Conservation (phyloP, 2,888 invertebrate genomes). For the Diaprepes abbreviatus region DNA sequence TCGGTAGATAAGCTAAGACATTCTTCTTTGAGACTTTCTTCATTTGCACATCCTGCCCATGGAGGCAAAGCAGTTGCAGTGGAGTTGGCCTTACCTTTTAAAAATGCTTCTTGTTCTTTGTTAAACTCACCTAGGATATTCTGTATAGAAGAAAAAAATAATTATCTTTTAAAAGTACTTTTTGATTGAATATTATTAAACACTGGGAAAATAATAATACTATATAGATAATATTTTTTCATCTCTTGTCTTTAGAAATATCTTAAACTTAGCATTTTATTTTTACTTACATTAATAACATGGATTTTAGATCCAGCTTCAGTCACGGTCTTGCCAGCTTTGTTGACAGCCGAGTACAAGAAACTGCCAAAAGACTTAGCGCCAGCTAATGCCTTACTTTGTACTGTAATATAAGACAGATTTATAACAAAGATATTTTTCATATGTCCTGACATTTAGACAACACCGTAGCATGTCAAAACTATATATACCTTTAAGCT, state of each 20-base stretch:
- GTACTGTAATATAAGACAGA: constrained; percentile 74
- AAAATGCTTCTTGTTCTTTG: constrained; percentile 96
- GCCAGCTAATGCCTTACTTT: constrained; percentile 89
- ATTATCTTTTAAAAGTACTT: too few relatives aligned
- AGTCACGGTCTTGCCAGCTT: constrained; percentile 92
- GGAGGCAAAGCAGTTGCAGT: constrained; percentile 84
- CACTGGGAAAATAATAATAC: too few relatives aligned
- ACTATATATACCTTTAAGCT: too few relatives aligned
- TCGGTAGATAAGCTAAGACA: constrained; percentile 95
- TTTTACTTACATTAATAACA: constrained; percentile 45
- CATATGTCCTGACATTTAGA: not conserved
- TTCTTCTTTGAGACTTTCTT: constrained; percentile 93
- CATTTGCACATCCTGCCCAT: constrained; percentile 96
- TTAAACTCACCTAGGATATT: constrained; percentile 97
- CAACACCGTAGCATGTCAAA: too few relatives aligned
- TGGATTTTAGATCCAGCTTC: constrained; percentile 89
- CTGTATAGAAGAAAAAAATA: too few relatives aligned
- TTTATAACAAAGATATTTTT: not conserved
- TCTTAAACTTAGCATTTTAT: too few relatives aligned
- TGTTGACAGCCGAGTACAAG: constrained; percentile 95
- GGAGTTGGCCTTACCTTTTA: constrained; percentile 85
- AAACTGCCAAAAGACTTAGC: constrained; percentile 94
- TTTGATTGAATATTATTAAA: too few relatives aligned
- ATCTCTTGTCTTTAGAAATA: too few relatives aligned
- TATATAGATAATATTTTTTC: too few relatives aligned